Percentiles rank a stretch among this genome's conserved stretches.
phyloP scores from a whole-genome alignment of 2,888 invertebrate species.

The Hyposoter didymator region DNA sequence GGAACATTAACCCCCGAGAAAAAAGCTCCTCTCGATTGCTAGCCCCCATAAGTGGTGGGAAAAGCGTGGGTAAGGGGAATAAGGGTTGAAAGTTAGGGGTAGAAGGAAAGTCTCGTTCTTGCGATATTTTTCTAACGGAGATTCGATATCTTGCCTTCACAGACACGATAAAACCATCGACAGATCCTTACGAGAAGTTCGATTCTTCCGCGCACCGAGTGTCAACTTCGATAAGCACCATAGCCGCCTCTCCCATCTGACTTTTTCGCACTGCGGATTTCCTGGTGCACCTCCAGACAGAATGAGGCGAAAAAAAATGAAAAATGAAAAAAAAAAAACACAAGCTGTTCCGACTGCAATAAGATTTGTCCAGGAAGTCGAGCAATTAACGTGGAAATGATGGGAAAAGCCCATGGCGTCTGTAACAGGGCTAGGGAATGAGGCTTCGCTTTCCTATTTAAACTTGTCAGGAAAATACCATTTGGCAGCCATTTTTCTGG shows the following conservation, averaged over 20 bases:
- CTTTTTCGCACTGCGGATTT: slow-evolving; percentile 22
- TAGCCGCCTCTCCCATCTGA: slow-evolving; percentile 7
- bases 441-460: neutral
- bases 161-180: slow-evolving; percentile 37
- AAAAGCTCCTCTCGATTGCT: slow-evolving; percentile 41
- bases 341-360: slow-evolving; percentile 15
- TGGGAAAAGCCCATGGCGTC: neutral
- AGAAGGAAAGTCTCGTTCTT: slow-evolving; percentile 11
- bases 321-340: slow-evolving; percentile 3
- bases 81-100: neutral
- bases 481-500: neutral
- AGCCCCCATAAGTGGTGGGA: neutral
- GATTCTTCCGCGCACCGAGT: slow-evolving; percentile 26
- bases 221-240: slow-evolving; percentile 55
- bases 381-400: slow-evolving; percentile 22
- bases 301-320: slow-evolving; percentile 1
- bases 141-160: slow-evolving; percentile 54
- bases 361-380: slow-evolving; percentile 49
- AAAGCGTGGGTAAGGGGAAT: neutral
- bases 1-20: slow-evolving; percentile 63
- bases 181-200: slow-evolving; percentile 9
- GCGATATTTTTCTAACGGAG: slow-evolving; percentile 55
- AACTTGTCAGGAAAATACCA: neutral
- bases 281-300: neutral
- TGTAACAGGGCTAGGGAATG: neutral